These are phyloP conservation scores for Gnatocerus cornutus DNA, from an alignment of 2,888 invertebrate genomes.

Conservation along the genomic window DNA sequence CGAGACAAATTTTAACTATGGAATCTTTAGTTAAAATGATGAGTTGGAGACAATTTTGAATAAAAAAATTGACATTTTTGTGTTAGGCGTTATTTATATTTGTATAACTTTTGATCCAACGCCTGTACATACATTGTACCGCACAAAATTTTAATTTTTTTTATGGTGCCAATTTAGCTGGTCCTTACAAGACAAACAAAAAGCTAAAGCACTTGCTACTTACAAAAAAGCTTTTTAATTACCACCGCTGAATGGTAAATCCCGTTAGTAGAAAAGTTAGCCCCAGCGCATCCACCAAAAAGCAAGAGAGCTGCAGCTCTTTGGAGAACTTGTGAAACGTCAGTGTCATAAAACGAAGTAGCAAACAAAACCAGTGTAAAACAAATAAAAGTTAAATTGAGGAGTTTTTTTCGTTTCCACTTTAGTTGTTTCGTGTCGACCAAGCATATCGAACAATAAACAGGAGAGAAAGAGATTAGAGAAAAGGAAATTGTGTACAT, in stretches of 20 bases:
- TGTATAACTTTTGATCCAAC: too few species aligned
- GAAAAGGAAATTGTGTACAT: conserved; percentile 35
- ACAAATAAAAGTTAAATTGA: background rate
- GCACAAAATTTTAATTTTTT: too few species aligned
- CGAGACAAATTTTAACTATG: too few species aligned
- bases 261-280: background rate
- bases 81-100: too few species aligned
- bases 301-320: background rate
- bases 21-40: too few species aligned
- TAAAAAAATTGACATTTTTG: too few species aligned
- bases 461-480: conserved; percentile 30
- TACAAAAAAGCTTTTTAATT: background rate
- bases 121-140: too few species aligned
- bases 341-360: conserved; percentile 3
- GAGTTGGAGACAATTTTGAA: too few species aligned
- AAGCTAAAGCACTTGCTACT: too few species aligned
- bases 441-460: conserved; percentile 29
- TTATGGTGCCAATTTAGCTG: too few species aligned
- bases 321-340: background rate
- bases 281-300: conserved; percentile 12
- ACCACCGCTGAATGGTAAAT: background rate
- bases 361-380: background rate
- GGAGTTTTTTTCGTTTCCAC: conserved; percentile 2
- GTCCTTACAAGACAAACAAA: too few species aligned
- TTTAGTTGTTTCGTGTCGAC: background rate